Evolutionary conservation across 2,888 invertebrate species (phyloP), one percentile per base, ranked within the genome.

Genomic region (Orthosia gothica): DNA sequence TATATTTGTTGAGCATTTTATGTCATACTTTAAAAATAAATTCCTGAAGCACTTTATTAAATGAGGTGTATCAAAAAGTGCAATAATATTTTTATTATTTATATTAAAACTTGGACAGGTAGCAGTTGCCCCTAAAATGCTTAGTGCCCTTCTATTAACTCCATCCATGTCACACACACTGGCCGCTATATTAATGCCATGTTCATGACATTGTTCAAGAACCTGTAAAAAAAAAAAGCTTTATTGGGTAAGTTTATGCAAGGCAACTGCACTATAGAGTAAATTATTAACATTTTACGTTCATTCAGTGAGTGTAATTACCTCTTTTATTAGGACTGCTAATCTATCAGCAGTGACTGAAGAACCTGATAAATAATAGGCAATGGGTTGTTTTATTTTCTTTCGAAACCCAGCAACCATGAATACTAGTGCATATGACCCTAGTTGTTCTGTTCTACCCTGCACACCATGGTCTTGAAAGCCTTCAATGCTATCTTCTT

Each of bases 361-460:
- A 18, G 40, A 52, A 1, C 55, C 45, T 3, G 65, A 66, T 40
- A 66, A 66, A 66, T 66, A 66, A 40, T 52, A 54, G 2, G 40
- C 65, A 9, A 65, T 40, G 11, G 54, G 54, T 45, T 54, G 65
- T 18, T 65, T 65, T 40, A 54, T 65, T 45, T 54, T 40, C 45
- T 65, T 65, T 23, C 54, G 11, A 20, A 40, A 40, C 1, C 54
- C 65, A 40, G 40, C 52, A 3, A 54, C 7, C 54, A 65, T 65
- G 40, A 65, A 65, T 54, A 65, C 65, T 32, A 64, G 64, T 4
- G 50, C 64, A n/a, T 64, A 65, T n/a, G n/a, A n/a, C n/a, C n/a
- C n/a, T n/a, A n/a, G n/a, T n/a, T n/a, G n/a, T n/a, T n/a, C n/a
- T n/a, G 54, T 54, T 55, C 54, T 66, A 66, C 66, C 54, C 7